Percentiles rank a stretch among this genome's conserved stretches.
Conservation (phyloP, 2,113 vertebrate genomes). For the Benitochromis conjunctus region DNA sequence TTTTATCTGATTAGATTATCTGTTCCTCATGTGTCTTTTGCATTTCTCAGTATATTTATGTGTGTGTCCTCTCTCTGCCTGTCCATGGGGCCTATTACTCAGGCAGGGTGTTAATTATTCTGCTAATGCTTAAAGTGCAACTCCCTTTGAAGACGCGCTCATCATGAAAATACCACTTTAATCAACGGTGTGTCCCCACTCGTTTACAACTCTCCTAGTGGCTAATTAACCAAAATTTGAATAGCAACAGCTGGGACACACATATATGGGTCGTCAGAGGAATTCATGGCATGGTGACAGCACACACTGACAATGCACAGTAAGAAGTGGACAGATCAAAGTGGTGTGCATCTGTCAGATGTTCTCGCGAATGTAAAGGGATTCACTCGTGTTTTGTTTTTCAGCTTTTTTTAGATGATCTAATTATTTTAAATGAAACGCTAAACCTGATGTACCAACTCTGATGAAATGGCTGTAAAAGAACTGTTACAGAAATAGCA, state of each 20-base stretch:
- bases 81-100: conserved; percentile 22
- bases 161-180: conserved; percentile 52
- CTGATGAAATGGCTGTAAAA: not conserved
- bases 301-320: not conserved
- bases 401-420: not conserved
- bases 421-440: not conserved
- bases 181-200: conserved; percentile 48
- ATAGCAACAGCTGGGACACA: conserved; percentile 19
- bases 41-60: not conserved
- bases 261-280: not conserved
- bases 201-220: conserved; percentile 47
- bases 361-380: not conserved
- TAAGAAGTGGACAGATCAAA: not conserved
- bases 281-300: not conserved
- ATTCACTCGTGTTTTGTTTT: not conserved
- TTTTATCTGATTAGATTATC: not conserved
- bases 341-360: not conserved
- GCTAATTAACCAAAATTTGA: conserved; percentile 51
- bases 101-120: conserved; percentile 49
- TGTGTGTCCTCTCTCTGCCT: not conserved
- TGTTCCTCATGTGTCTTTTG: not conserved
- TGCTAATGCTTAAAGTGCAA: conserved; percentile 47
- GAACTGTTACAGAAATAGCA: not conserved
- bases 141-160: conserved; percentile 52
- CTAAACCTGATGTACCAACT: not conserved